Evolutionary conservation across 1,140 invertebrate genomes (phyloP), one percentile per base, ranked within the genome.

Genomic region (Drosophila trapezifrons): DNA sequence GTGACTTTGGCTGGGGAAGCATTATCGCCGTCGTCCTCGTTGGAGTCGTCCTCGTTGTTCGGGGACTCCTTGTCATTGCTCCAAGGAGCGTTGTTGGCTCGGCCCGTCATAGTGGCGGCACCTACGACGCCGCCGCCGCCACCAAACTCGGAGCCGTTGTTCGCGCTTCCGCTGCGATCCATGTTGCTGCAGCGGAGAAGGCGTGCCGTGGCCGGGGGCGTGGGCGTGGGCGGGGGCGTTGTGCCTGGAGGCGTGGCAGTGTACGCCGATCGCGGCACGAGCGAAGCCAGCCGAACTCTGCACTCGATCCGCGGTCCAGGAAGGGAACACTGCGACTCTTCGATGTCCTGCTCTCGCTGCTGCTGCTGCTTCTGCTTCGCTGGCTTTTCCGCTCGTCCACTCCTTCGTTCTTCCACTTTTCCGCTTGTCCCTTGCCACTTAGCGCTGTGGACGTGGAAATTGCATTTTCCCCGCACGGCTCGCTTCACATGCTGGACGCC

Each of bases 1-100:
- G 90, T 91, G 27, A 86, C 90, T 45, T 91, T 91, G 43, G 90
- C 90, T 6, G 90, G 90, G 54, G 90, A 89, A 27, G 79, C 76
- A 60, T 45, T 83, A 49, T 91, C 90, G 46, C 75, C 85, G 22
- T 91, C 90, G 51, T 91, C 90, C 42, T 91, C 90, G 58, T 87
- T 87, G 42, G 83, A 87, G 40, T 91, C 90, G 25, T 91, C 90
- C 46, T 90, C 90, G 15, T 91, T 89, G 38, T 84, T 82, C 6
- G 90, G 79, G 42, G 86, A 90, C 63, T 91, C 90, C 58, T 91
- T 91, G 72, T 91, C 83, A 57, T 91, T 90, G 45, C 72, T 72
- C 90, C 90, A 91, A 7, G 86, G 83, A n/a, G 83, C 67, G 38
- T 77, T 62, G 15, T 74, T 76, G 12, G 71, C 40, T 35, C 63